Conservation (phyloP, 2,113 vertebrate genomes). For the Onychostruthus taczanowskii region DNA sequence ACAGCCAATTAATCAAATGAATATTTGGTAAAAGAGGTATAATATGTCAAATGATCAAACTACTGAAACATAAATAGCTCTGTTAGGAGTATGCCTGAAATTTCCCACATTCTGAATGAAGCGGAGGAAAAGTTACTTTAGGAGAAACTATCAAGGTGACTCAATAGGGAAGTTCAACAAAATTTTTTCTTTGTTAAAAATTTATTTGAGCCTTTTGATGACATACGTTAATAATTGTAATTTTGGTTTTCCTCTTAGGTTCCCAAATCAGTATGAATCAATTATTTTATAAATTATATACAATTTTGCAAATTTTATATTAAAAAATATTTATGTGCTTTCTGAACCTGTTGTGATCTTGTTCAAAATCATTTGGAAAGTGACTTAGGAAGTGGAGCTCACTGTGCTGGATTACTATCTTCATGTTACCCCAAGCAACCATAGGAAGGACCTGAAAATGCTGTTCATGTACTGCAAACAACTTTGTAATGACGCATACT, state of each 20-base stretch:
- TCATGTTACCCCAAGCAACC: not conserved
- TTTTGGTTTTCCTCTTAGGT: not conserved
- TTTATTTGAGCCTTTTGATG: not conserved
- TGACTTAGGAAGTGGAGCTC: not conserved
- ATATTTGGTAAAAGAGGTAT: not conserved
- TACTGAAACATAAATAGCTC: not conserved
- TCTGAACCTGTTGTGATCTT: not conserved
- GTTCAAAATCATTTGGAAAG: not conserved
- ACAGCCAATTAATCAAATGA: not conserved
- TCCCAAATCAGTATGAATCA: not conserved
- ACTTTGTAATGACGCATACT: not conserved
- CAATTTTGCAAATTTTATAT: not conserved
- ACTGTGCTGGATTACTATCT: not conserved
- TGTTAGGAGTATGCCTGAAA: not conserved
- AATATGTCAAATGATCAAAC: not conserved
- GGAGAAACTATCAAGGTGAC: not conserved
- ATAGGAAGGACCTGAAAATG: not conserved
- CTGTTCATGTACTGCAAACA: not conserved
- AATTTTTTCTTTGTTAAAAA: not conserved
- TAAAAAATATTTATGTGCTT: not conserved
- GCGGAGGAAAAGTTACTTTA: not conserved
- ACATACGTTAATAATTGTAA: not conserved
- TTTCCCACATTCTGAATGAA: not conserved
- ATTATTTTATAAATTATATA: not conserved
- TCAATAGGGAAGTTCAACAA: not conserved